These are phyloP conservation scores for Pseudococcus jackbeardsleyi DNA, from an alignment of 2,888 invertebrate genomes.

Conservation along the genomic window DNA sequence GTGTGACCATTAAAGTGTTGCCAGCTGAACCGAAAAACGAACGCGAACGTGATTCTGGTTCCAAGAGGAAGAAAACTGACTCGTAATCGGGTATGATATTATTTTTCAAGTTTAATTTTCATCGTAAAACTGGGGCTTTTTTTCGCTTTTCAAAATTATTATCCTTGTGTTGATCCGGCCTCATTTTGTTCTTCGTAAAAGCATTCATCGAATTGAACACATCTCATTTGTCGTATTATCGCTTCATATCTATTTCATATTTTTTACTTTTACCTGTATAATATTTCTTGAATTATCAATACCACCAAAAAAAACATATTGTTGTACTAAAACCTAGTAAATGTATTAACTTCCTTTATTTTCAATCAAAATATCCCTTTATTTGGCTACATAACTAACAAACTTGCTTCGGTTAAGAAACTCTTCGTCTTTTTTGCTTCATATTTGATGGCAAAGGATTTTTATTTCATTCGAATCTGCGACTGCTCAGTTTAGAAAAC, in stretches of 20 bases:
- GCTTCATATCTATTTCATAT: background rate
- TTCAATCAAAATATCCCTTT: too few relatives aligned
- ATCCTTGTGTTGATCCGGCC: too few relatives aligned
- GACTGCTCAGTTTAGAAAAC: too few relatives aligned
- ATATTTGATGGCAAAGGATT: too few relatives aligned
- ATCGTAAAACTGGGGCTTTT: background rate
- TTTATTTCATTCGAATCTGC: too few relatives aligned
- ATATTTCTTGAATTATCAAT: background rate
- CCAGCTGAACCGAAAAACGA: slow-evolving; percentile 78
- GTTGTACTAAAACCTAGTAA: background rate
- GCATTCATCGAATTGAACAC: too few relatives aligned
- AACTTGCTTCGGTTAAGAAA: too few relatives aligned
- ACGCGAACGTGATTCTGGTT: slow-evolving; percentile 64
- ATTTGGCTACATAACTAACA: too few relatives aligned
- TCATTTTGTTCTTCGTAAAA: too few relatives aligned
- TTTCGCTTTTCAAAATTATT: background rate
- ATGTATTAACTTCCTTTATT: too few relatives aligned
- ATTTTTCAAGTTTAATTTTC: background rate
- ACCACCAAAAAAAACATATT: background rate
- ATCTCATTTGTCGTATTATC: background rate
- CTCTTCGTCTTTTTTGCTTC: too few relatives aligned
- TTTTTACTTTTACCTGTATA: background rate
- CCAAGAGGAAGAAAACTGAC: slow-evolving; percentile 66
- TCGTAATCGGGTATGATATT: background rate
- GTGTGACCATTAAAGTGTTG: slow-evolving; percentile 81